These are phyloP conservation scores for Leptocoma aspasia DNA, from an alignment of 2,113 vertebrate genomes.

Conservation along the genomic window DNA sequence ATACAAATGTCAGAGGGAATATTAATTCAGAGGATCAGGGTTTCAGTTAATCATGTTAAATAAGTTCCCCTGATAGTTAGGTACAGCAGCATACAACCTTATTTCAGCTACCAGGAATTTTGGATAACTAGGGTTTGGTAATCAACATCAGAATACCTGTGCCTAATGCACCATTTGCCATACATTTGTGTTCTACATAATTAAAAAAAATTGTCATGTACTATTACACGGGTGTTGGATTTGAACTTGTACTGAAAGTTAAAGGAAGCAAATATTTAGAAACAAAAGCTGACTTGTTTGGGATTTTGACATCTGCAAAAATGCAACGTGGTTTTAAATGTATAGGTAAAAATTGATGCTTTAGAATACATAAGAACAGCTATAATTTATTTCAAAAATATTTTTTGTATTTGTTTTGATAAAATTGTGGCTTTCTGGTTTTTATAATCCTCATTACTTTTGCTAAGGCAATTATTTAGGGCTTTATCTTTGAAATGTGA, in stretches of 20 bases:
- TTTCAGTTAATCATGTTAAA: slow-evolving; percentile 51
- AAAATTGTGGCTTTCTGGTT: background rate
- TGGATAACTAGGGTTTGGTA: background rate
- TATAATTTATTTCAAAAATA: background rate
- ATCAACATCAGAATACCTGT: background rate
- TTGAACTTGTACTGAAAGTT: background rate
- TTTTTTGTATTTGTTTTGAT: background rate
- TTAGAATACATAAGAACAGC: background rate
- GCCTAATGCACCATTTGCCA: background rate
- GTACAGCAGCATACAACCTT: background rate
- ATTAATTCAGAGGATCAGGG: slow-evolving; percentile 3
- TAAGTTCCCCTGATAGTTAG: slow-evolving; percentile 33
- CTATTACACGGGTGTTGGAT: background rate
- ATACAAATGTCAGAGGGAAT: slow-evolving; percentile 44
- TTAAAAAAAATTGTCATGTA: background rate
- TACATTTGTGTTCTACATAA: background rate
- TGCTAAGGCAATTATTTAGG: slow-evolving; percentile 2
- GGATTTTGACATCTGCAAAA: background rate
- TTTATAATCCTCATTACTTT: background rate
- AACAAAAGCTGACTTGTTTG: background rate
- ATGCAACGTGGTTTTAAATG: background rate
- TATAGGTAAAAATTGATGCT: background rate
- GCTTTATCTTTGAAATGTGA: background rate
- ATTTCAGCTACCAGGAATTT: background rate
- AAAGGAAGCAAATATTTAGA: background rate